phyloP scores from a whole-genome alignment of 2,797 vertebrate species.

The Neosilurus mollespiculum region DNA sequence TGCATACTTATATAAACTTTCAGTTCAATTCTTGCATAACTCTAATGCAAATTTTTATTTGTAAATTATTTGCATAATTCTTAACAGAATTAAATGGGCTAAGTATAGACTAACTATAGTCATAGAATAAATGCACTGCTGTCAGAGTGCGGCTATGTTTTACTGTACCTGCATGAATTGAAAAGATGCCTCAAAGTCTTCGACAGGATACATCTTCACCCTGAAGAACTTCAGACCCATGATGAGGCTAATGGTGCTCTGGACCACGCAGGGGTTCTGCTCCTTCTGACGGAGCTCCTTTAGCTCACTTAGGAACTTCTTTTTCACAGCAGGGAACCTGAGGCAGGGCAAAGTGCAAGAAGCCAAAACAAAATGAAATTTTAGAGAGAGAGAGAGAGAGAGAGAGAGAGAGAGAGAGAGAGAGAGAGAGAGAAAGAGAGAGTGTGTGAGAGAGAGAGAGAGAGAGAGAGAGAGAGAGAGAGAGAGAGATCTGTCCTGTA shows the following conservation, averaged over 20 bases:
- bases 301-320: constrained; percentile 94
- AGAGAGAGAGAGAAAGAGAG: too few relatives aligned
- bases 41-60: too few relatives aligned
- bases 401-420: too few relatives aligned
- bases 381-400: not conserved
- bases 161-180: constrained; percentile 97
- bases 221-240: constrained; percentile 99
- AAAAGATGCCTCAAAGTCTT: constrained; percentile 98
- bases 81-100: not conserved
- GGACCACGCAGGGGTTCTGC: constrained; percentile 89
- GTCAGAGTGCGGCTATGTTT: not conserved
- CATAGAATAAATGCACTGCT: too few relatives aligned
- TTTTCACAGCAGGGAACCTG: constrained; percentile 96
- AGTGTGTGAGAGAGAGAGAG: too few relatives aligned
- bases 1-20: too few relatives aligned
- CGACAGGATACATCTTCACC: constrained; percentile 99
- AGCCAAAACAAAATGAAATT: not conserved
- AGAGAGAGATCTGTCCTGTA: not conserved
- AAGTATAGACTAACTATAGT: not conserved
- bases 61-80: too few relatives aligned
- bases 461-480: not conserved
- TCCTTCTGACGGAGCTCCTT: constrained; percentile 97
- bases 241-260: constrained; percentile 97
- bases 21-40: not conserved
- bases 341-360: not conserved